A percentile compares a stretch with the other conserved stretches of the same genome.
phyloP scores from a whole-genome alignment of 2,888 invertebrate species.

The Druceiella hillmani region DNA sequence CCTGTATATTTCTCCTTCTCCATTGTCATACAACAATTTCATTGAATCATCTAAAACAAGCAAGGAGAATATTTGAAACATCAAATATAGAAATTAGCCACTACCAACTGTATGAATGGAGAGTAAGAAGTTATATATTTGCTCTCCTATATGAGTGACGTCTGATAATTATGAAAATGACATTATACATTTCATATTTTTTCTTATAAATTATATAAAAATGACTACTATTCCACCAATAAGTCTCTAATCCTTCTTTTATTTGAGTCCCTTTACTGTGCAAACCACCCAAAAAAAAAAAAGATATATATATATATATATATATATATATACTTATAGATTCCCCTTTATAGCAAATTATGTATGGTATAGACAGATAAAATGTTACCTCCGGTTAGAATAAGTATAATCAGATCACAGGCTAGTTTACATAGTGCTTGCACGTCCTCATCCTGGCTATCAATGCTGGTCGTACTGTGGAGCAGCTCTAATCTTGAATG shows the following conservation, averaged over 20 bases:
- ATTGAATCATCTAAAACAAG: slow-evolving; percentile 76
- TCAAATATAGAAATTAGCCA: slow-evolving; percentile 3
- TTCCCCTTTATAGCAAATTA: too few species aligned
- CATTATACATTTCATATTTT: too few species aligned
- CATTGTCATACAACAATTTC: slow-evolving; percentile 73
- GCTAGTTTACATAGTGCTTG: slow-evolving; percentile 72
- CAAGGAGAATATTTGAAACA: too few species aligned
- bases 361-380: slow-evolving; percentile 13
- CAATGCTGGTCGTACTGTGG: too few species aligned
- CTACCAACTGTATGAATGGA: not conserved
- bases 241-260: too few species aligned
- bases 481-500: slow-evolving; percentile 63
- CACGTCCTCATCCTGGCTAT: slow-evolving; percentile 58
- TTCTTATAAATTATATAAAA: too few species aligned
- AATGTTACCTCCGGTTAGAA: slow-evolving; percentile 80
- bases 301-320: too few species aligned
- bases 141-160: slow-evolving; percentile 2
- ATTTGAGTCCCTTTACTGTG: too few species aligned
- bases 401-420: slow-evolving; percentile 78
- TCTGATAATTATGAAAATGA: not conserved
- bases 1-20: slow-evolving; percentile 64
- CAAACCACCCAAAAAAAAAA: too few species aligned
- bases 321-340: too few species aligned
- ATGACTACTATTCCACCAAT: too few species aligned
- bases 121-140: slow-evolving; percentile 6